Evolutionary conservation across 2,113 vertebrate genomes (phyloP).

Genomic region (Hyla sarda): DNA sequence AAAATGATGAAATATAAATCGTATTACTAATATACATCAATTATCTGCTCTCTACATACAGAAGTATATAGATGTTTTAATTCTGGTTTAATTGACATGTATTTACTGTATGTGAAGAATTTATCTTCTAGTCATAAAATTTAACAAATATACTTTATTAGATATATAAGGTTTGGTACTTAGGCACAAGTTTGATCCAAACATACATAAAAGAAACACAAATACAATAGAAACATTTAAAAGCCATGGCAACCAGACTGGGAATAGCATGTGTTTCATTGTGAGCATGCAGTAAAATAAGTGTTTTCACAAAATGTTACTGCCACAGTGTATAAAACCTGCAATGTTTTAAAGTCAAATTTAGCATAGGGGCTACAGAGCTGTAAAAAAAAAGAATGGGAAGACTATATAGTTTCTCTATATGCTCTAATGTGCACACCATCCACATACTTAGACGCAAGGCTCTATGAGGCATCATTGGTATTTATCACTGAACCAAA

Average conservation of each 20-base stretch:
- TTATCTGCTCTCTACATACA: too few relatives aligned
- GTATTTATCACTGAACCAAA: not conserved
- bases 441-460: too few relatives aligned
- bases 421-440: not conserved
- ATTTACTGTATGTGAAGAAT: too few relatives aligned
- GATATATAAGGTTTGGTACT: not conserved
- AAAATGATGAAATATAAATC: too few relatives aligned
- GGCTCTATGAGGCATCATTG: not conserved
- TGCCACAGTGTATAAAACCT: not conserved
- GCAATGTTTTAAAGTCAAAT: not conserved
- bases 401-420: not conserved
- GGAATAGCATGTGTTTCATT: not conserved
- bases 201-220: not conserved
- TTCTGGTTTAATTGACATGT: too few relatives aligned
- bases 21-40: too few relatives aligned
- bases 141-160: too few relatives aligned
- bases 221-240: not conserved
- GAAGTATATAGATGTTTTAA: too few relatives aligned
- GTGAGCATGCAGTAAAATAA: not conserved
- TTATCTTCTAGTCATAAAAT: too few relatives aligned
- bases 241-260: not conserved
- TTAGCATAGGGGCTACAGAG: not conserved
- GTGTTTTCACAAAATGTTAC: not conserved
- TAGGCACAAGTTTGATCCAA: not conserved
- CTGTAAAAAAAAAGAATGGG: not conserved